These are phyloP conservation scores for Endotricha flammealis DNA, from an alignment of 2,888 invertebrate species.

Conservation along the genomic window DNA sequence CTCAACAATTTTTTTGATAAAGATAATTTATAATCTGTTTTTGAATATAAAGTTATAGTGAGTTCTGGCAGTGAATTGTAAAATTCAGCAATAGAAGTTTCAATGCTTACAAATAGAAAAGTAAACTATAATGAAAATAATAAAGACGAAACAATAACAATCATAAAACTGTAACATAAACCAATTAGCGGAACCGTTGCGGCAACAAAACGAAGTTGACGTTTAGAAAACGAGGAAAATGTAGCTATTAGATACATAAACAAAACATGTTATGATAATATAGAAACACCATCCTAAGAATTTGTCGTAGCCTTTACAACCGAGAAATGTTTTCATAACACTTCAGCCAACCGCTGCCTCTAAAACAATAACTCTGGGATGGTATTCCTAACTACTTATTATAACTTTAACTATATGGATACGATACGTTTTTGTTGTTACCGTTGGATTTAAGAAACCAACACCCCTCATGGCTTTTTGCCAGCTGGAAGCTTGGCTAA, in stretches of 20 bases:
- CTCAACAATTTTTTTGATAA: background rate
- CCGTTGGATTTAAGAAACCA: conserved; percentile 67
- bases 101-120: conserved; percentile 28
- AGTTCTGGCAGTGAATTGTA: conserved; percentile 3
- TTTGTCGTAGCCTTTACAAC: conserved; percentile 45
- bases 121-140: conserved; percentile 17
- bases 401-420: conserved; percentile 60
- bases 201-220: conserved; percentile 40
- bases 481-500: conserved; percentile 69
- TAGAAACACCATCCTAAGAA: conserved; percentile 72
- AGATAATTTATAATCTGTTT: background rate
- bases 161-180: conserved; percentile 34
- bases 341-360: conserved; percentile 56
- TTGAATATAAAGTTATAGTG: background rate
- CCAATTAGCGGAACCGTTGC: conserved; percentile 47
- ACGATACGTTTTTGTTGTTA: conserved; percentile 73
- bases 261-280: conserved; percentile 76
- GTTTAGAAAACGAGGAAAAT: conserved; percentile 62
- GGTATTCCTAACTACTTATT: conserved; percentile 49
- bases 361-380: conserved; percentile 65
- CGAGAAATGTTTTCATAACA: conserved; percentile 74
- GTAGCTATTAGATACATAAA: conserved; percentile 67
- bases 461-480: conserved; percentile 76
- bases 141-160: conserved; percentile 16
- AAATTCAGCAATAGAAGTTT: conserved; percentile 27